These are phyloP conservation scores for Nephotettix cincticeps DNA, from an alignment of 1,140 invertebrate genomes.

Conservation along the genomic window DNA sequence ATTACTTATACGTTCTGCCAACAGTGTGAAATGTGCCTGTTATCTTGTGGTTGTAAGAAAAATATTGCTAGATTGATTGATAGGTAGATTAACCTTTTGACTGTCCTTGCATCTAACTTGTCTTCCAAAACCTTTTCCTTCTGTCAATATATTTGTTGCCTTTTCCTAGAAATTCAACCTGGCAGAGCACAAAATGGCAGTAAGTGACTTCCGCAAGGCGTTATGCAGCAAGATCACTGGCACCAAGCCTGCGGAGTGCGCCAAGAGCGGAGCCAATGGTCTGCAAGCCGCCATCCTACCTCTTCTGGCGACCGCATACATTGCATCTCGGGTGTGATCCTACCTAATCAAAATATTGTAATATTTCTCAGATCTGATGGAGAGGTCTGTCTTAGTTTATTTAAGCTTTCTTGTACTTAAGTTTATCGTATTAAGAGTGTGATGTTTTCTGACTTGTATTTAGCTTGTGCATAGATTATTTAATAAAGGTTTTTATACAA, in stretches of 20 bases:
- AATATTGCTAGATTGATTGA: no score
- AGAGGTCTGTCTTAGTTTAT: constrained; percentile 2
- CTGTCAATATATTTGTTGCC: no score
- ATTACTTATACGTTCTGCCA: no score
- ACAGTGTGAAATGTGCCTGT: no score
- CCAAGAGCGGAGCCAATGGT: neutral
- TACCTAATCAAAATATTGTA: constrained; percentile 1
- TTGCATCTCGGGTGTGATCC: neutral
- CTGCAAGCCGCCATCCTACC: constrained; percentile 5
- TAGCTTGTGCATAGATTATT: constrained; percentile 7
- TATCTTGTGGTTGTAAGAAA: no score
- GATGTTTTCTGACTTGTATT: neutral
- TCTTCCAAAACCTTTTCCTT: no score
- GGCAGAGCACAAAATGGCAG: neutral
- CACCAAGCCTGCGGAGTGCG: constrained; percentile 25
- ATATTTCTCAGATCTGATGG: neutral
- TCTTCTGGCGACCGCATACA: neutral
- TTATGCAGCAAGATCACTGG: constrained; percentile 27
- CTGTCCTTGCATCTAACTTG: no score
- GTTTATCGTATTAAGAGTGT: neutral
- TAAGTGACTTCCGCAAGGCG: constrained; percentile 24
- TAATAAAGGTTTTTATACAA: constrained; percentile 1
- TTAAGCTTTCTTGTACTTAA: neutral
- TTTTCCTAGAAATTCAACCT: constrained; percentile 25
- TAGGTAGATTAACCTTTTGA: no score